Percentiles rank a stretch among this genome's conserved stretches.
phyloP scores from a whole-genome alignment of 1,140 invertebrate genomes.

The Marisa cornuarietis region DNA sequence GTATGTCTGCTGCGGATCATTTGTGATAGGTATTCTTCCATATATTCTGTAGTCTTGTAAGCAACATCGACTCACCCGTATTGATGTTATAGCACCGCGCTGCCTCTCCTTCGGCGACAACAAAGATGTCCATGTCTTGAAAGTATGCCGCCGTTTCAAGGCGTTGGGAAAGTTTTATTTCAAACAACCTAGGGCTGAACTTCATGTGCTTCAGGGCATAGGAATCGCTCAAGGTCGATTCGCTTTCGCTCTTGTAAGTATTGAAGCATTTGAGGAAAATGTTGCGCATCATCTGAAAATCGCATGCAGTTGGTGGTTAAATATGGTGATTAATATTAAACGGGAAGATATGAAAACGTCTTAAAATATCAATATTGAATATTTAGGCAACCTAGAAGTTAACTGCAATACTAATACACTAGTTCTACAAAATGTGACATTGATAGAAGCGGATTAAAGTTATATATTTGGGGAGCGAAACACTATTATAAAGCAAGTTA shows the following conservation, averaged over 20 bases:
- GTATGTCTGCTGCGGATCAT: too few relatives aligned
- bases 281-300: constrained; percentile 62
- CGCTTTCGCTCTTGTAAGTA: constrained; percentile 52
- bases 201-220: constrained; percentile 54
- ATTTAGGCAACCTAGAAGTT: too few relatives aligned
- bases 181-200: constrained; percentile 60
- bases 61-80: constrained; percentile 41
- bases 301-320: constrained; percentile 3
- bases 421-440: too few relatives aligned
- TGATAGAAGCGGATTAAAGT: too few relatives aligned
- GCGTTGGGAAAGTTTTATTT: constrained; percentile 57
- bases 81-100: constrained; percentile 55
- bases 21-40: too few relatives aligned
- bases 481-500: too few relatives aligned
- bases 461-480: too few relatives aligned
- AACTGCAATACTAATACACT: too few relatives aligned
- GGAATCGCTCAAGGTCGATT: constrained; percentile 48
- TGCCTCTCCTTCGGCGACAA: constrained; percentile 56
- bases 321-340: neutral
- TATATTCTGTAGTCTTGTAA: too few relatives aligned
- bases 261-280: constrained; percentile 64
- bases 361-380: neutral
- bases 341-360: neutral
- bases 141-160: constrained; percentile 57
- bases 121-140: constrained; percentile 56